Conservation (phyloP, 1,140 invertebrate genomes). For the Saccostrea glomerata region DNA sequence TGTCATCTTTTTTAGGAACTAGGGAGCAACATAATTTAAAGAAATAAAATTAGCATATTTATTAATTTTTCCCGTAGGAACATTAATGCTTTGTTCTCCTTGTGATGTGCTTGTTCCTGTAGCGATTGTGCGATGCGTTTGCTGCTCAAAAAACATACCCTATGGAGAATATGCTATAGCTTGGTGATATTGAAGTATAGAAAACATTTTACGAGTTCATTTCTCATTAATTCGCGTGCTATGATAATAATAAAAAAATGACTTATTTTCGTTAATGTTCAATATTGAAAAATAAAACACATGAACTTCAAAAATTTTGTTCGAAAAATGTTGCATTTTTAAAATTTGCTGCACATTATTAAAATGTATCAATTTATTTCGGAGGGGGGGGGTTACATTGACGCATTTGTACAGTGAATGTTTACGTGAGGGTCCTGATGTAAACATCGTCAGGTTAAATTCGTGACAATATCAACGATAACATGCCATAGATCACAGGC, state of each 20-base stretch:
- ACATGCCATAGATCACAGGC: not conserved
- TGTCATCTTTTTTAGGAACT: not conserved
- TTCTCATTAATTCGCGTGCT: not conserved
- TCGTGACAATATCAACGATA: not conserved
- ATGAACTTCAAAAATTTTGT: no score
- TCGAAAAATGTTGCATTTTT: no score
- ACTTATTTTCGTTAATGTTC: not conserved
- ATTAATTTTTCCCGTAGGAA: not conserved
- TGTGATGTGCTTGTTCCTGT: no score
- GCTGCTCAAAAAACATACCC: no score
- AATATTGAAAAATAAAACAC: not conserved
- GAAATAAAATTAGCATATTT: not conserved
- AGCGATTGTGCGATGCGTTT: not conserved
- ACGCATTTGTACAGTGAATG: not conserved
- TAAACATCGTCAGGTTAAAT: constrained; percentile 1
- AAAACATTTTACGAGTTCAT: not conserved
- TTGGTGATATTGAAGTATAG: not conserved
- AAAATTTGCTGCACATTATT: no score
- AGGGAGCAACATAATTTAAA: not conserved
- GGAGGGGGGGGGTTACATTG: no score
- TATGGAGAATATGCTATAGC: not conserved
- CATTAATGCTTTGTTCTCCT: not conserved
- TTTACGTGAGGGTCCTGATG: not conserved
- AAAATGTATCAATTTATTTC: no score
- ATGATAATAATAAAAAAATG: not conserved